Percentiles rank a stretch among this genome's conserved stretches.
Conservation (phyloP, 1,140 invertebrate species). For the Hermatobates lingyangjiaoensis region DNA sequence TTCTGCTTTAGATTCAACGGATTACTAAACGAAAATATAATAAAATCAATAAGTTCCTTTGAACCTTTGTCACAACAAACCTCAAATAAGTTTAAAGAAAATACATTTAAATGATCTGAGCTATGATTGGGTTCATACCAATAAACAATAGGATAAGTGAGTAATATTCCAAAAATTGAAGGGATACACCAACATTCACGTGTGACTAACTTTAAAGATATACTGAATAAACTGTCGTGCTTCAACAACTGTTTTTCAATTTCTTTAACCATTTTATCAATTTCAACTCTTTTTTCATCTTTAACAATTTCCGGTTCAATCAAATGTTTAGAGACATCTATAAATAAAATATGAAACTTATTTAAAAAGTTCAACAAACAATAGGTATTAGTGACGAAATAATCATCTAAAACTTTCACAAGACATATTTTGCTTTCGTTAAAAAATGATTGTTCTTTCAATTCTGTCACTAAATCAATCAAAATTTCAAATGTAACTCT, state of each 20-base stretch:
- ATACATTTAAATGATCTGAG: too few relatives aligned
- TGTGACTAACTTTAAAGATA: background rate
- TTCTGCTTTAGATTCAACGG: too few relatives aligned
- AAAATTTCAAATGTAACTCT: background rate
- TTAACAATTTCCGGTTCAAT: background rate
- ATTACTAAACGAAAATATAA: too few relatives aligned
- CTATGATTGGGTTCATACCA: conserved; percentile 12
- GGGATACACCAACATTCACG: conserved; percentile 10
- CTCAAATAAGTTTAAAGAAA: too few relatives aligned
- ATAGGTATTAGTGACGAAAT: conserved; percentile 8
- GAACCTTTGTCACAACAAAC: too few relatives aligned
- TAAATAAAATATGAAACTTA: conserved; percentile 7
- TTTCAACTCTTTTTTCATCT: background rate
- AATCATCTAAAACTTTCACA: conserved; percentile 9
- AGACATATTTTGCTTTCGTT: conserved; percentile 2
- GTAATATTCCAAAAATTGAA: conserved; percentile 12
- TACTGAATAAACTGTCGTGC: background rate
- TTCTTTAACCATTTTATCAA: conserved; percentile 1
- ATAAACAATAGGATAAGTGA: conserved; percentile 16
- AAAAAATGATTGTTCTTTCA: conserved; percentile 7
- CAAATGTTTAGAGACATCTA: conserved; percentile 7
- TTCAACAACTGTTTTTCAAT: background rate
- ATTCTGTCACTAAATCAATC: conserved; percentile 2
- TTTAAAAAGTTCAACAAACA: background rate
- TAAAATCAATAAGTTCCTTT: too few relatives aligned